phyloP scores from a whole-genome alignment of 2,888 invertebrate species.

The Nomada fabriciana region DNA sequence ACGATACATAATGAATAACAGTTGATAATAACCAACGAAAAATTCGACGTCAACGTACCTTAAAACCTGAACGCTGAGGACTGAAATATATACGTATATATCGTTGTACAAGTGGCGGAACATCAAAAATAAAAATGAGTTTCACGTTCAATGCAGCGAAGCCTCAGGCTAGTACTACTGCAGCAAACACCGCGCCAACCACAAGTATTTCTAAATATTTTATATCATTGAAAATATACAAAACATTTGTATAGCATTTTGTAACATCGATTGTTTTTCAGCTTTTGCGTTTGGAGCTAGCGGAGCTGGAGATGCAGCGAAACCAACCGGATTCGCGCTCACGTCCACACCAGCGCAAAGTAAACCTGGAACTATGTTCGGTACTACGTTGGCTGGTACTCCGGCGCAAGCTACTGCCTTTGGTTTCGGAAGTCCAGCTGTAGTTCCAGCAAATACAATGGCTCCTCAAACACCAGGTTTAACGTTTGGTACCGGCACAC shows the following conservation, averaged over 20 bases:
- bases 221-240: not conserved
- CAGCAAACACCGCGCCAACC: slow-evolving; percentile 10
- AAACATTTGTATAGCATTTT: not conserved
- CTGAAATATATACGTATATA: not conserved
- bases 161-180: slow-evolving; percentile 17
- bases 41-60: not conserved
- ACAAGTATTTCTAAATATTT: slow-evolving; percentile 33
- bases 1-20: slow-evolving; percentile 1
- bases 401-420: slow-evolving; percentile 62
- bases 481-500: slow-evolving; percentile 54
- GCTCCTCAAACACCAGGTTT: slow-evolving; percentile 40
- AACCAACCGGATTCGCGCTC: slow-evolving; percentile 83
- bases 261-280: slow-evolving; percentile 7
- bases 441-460: slow-evolving; percentile 45
- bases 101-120: not conserved
- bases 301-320: slow-evolving; percentile 85
- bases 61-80: not conserved
- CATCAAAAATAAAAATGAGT: slow-evolving; percentile 65
- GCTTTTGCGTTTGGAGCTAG: slow-evolving; percentile 72
- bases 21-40: not conserved
- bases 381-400: slow-evolving; percentile 78
- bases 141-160: slow-evolving; percentile 45
- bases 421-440: slow-evolving; percentile 58
- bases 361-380: slow-evolving; percentile 80
- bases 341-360: slow-evolving; percentile 79